A percentile compares a stretch with the other conserved stretches of the same genome.
These are phyloP conservation scores for Tuberolachnus salignus DNA, from an alignment of 2,888 invertebrate species.

Conservation along the genomic window DNA sequence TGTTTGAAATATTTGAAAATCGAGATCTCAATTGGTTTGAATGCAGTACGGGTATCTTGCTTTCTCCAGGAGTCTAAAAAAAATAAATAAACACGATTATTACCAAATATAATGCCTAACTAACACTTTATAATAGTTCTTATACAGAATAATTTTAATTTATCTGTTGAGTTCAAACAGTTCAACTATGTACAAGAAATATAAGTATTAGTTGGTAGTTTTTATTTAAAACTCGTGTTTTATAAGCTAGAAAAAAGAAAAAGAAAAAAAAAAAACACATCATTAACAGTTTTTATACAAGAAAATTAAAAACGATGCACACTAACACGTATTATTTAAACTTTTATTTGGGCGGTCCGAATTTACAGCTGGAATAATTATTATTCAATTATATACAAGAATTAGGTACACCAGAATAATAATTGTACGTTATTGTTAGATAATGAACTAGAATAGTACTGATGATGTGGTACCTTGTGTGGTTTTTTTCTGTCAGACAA, in stretches of 20 bases:
- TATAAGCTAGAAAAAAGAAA: too few relatives aligned
- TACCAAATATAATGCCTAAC: neutral
- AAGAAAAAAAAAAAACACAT: constrained; percentile 8
- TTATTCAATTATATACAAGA: neutral
- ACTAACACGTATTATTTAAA: neutral
- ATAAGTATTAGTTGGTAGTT: too few relatives aligned
- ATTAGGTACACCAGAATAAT: neutral
- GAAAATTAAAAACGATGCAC: neutral
- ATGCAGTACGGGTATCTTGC: constrained; percentile 60
- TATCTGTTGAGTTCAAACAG: too few relatives aligned
- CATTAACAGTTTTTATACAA: neutral
- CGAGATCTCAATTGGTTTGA: constrained; percentile 59
- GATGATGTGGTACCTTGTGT: neutral
- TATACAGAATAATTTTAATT: too few relatives aligned
- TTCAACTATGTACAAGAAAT: too few relatives aligned
- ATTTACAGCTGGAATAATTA: constrained; percentile 1
- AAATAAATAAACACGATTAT: constrained; percentile 55
- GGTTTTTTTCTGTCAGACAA: neutral
- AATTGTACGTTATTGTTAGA: constrained; percentile 4
- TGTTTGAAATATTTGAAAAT: constrained; percentile 60
- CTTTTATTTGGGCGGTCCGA: neutral
- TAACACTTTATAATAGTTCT: neutral
- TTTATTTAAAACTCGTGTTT: neutral
- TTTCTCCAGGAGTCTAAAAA: constrained; percentile 61
- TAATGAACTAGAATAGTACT: constrained; percentile 18